Percentiles rank a stretch among this genome's conserved stretches.
Evolutionary conservation across 2,888 invertebrate genomes (phyloP).

Genomic region (Branchellion lobata): DNA sequence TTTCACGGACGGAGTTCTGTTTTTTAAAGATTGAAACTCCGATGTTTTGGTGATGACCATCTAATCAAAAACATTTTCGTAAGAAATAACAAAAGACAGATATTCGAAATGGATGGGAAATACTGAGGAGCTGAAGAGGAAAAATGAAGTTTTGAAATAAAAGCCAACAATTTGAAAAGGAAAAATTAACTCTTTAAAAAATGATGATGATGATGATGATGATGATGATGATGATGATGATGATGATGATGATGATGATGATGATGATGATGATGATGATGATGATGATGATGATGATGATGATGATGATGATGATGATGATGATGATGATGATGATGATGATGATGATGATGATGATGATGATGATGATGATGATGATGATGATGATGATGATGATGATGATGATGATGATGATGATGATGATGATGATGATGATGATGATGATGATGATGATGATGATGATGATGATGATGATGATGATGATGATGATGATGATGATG

Average conservation of each 20-base stretch:
- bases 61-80: no score
- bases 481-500: neutral
- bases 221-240: neutral
- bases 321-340: neutral
- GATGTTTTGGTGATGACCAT: no score
- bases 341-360: neutral
- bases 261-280: conserved; percentile 21
- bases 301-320: neutral
- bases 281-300: conserved; percentile 2
- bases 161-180: no score
- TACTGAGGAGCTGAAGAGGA: no score
- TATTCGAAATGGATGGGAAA: no score
- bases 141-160: no score
- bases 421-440: conserved; percentile 20
- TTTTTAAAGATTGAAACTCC: no score
- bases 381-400: conserved; percentile 3
- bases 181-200: neutral
- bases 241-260: neutral
- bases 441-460: neutral
- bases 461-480: neutral
- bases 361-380: neutral
- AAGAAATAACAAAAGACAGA: no score
- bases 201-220: neutral
- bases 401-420: conserved; percentile 10
- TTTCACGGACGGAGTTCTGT: no score